Percentiles rank a stretch among this genome's conserved stretches.
Evolutionary conservation across 2,888 invertebrate species (phyloP).

Genomic region (Melanophora roralis): DNA sequence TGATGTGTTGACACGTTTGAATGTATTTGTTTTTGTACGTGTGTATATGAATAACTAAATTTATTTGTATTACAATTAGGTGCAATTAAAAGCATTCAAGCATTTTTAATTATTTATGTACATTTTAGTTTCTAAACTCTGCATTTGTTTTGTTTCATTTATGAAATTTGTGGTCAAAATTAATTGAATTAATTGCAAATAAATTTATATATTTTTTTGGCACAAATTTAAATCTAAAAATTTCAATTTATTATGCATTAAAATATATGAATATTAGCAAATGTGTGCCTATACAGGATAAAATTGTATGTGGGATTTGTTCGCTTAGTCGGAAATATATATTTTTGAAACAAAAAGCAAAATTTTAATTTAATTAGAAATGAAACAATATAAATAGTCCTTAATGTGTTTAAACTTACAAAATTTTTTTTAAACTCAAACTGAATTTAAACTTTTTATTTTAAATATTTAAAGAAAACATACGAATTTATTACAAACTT

Average conservation of each 20-base stretch:
- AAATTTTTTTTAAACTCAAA: slow-evolving; percentile 23
- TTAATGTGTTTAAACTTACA: neutral
- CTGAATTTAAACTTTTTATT: slow-evolving; percentile 12
- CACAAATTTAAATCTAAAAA: neutral
- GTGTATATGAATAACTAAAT: slow-evolving; percentile 19
- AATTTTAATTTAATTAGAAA: neutral
- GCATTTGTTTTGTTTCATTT: slow-evolving; percentile 3
- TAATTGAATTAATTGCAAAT: slow-evolving; percentile 42
- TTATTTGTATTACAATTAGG: slow-evolving; percentile 64
- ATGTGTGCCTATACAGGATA: too few relatives aligned
- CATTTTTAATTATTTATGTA: slow-evolving; percentile 62
- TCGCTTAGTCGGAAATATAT: too few relatives aligned
- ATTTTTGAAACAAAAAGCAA: neutral
- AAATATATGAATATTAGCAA: too few relatives aligned
- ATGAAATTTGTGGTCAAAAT: slow-evolving; percentile 14
- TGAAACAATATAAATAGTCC: too few relatives aligned
- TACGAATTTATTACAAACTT: slow-evolving; percentile 21
- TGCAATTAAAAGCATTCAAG: slow-evolving; percentile 64
- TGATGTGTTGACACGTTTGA: neutral
- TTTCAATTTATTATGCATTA: too few relatives aligned
- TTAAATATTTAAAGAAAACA: neutral
- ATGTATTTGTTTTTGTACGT: neutral
- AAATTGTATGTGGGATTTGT: too few relatives aligned
- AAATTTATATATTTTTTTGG: neutral
- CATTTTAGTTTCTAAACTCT: slow-evolving; percentile 32